Evolutionary conservation across 1,140 invertebrate genomes (phyloP).

Genomic region (Venturia canescens): DNA sequence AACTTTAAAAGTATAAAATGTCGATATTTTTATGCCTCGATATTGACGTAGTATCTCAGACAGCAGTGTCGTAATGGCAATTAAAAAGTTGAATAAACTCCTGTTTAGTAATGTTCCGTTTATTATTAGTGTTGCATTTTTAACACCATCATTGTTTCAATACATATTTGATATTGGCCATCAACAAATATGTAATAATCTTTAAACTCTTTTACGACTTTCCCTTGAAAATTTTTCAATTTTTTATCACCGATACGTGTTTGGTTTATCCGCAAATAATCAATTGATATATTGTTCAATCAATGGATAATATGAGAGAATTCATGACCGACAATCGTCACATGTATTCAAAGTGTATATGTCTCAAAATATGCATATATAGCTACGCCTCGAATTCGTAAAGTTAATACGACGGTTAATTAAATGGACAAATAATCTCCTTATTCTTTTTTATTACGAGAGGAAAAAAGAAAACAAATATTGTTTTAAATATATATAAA

Average conservation of each 20-base stretch:
- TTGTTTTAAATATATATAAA: conserved; percentile 39
- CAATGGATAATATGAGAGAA: too few species aligned
- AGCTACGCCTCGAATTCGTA: conserved; percentile 3
- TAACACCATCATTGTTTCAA: conserved; percentile 68
- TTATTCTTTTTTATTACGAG: conserved; percentile 20
- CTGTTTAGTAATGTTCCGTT: conserved; percentile 64
- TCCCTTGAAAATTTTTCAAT: conserved; percentile 53
- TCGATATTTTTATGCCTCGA: too few species aligned
- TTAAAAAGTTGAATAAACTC: neutral
- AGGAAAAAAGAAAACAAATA: conserved; percentile 25
- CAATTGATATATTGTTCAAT: too few species aligned
- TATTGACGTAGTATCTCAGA: too few species aligned
- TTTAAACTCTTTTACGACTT: conserved; percentile 50
- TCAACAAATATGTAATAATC: conserved; percentile 69
- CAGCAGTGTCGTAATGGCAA: neutral
- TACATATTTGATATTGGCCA: conserved; percentile 70
- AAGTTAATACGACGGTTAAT: conserved; percentile 2
- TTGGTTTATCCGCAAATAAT: too few species aligned
- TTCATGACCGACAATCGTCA: conserved; percentile 55
- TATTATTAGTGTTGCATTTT: conserved; percentile 68
- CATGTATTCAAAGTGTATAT: conserved; percentile 60
- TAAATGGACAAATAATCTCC: conserved; percentile 23
- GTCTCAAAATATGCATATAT: conserved; percentile 43
- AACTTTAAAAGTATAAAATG: too few species aligned
- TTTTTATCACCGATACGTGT: conserved; percentile 57